Conservation (phyloP, 2,888 invertebrate genomes). For the Lutraria lutraria region DNA sequence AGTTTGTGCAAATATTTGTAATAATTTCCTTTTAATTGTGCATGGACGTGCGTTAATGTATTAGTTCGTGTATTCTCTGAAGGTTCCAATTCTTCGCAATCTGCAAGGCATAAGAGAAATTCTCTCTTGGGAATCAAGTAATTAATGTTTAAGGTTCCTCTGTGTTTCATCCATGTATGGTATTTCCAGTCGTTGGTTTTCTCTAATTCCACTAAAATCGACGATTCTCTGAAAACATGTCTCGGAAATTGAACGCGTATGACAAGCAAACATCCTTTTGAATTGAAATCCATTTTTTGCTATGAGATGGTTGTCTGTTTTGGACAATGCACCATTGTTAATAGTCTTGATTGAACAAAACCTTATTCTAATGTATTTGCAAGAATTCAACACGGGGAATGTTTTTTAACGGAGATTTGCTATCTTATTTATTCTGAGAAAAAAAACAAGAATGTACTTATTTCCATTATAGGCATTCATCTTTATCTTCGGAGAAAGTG, state of each 20-base stretch:
- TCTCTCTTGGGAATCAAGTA: neutral
- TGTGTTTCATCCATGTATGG: neutral
- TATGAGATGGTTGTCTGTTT: neutral
- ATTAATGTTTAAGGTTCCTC: neutral
- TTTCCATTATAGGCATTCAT: neutral
- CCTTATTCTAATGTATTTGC: neutral
- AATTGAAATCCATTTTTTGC: neutral
- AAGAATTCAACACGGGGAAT: neutral
- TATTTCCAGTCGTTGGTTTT: neutral
- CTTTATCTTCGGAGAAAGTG: neutral
- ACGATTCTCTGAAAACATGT: slow-evolving; percentile 9
- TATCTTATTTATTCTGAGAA: too few species aligned
- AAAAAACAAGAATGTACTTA: neutral
- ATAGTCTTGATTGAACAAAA: neutral
- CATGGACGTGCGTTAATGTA: neutral
- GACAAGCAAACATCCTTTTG: neutral
- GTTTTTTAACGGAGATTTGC: too few species aligned
- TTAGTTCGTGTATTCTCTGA: neutral
- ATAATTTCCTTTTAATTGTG: neutral
- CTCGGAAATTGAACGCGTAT: neutral
- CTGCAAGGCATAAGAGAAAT: neutral
- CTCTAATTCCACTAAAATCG: neutral
- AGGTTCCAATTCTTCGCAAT: neutral
- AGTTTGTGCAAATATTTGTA: neutral
- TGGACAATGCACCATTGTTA: neutral